Percentiles rank a stretch among this genome's conserved stretches.
Conservation (phyloP, 2,888 invertebrate species). For the Microctonus hyperodae region DNA sequence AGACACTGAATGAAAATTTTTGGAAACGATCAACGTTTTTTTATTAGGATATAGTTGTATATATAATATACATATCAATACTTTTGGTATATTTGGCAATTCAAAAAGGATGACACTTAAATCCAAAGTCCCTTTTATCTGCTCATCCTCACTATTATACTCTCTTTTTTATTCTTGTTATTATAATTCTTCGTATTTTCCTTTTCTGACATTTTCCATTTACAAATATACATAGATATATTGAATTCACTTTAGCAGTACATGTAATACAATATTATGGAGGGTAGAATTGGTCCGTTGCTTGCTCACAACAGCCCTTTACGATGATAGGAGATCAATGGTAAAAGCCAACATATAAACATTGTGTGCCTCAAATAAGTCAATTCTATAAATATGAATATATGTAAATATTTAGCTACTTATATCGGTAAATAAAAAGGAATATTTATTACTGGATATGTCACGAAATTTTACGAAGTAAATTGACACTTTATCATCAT, state of each 20-base stretch:
- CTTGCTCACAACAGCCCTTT: slow-evolving; percentile 40
- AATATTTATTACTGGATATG: not conserved
- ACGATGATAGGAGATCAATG: slow-evolving; percentile 47
- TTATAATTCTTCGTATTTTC: not conserved
- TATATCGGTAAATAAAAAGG: not conserved
- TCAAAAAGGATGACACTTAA: not conserved
- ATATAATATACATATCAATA: not conserved
- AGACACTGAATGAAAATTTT: not conserved
- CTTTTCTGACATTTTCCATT: not conserved
- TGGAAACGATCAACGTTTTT: not conserved
- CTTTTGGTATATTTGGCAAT: not conserved
- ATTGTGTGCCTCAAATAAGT: not conserved
- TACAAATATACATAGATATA: not conserved
- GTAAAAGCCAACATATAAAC: slow-evolving; percentile 50
- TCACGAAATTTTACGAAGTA: slow-evolving; percentile 3
- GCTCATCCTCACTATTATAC: not conserved
- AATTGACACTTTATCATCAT: slow-evolving; percentile 48
- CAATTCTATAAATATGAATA: not conserved
- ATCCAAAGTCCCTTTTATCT: not conserved
- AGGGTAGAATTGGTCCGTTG: not conserved
- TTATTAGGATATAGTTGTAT: not conserved
- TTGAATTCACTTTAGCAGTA: not conserved
- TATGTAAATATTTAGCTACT: not conserved
- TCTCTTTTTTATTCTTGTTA: not conserved
- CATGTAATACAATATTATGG: not conserved